A percentile compares a stretch with the other conserved stretches of the same genome.
phyloP scores from a whole-genome alignment of 2,888 invertebrate species.

The Autographa pulchrina region DNA sequence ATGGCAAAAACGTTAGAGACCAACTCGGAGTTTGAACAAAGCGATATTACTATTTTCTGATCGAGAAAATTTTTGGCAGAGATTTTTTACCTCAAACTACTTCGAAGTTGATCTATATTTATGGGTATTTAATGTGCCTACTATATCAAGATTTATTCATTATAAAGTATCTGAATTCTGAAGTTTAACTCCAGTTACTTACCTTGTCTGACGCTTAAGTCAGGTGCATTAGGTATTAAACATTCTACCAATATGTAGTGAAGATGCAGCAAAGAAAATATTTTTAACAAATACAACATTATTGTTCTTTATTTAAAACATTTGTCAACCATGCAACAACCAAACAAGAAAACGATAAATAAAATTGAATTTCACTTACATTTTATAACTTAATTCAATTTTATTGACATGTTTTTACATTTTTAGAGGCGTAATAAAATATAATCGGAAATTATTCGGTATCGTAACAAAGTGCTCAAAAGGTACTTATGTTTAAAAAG shows the following conservation, averaged over 20 bases:
- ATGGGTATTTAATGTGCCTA: too few relatives aligned
- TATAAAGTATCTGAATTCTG: background rate
- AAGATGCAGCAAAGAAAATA: slow-evolving; percentile 58
- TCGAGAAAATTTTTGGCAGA: background rate
- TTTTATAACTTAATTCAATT: slow-evolving; percentile 23
- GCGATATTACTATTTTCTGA: background rate
- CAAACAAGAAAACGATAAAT: slow-evolving; percentile 26
- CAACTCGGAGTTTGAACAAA: background rate
- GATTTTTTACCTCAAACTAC: background rate
- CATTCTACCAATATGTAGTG: slow-evolving; percentile 66
- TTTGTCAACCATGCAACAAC: slow-evolving; percentile 2
- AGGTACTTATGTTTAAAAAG: background rate
- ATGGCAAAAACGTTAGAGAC: background rate
- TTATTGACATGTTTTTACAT: slow-evolving; percentile 1
- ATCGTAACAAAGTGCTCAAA: slow-evolving; percentile 1
- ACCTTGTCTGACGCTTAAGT: slow-evolving; percentile 74
- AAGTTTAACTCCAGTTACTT: slow-evolving; percentile 54
- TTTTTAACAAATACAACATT: slow-evolving; percentile 57
- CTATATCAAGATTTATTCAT: too few relatives aligned
- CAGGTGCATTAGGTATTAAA: slow-evolving; percentile 59
- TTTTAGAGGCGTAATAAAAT: background rate
- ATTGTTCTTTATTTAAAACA: slow-evolving; percentile 19
- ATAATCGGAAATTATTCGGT: slow-evolving; percentile 3
- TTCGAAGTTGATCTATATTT: too few relatives aligned
- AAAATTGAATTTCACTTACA: slow-evolving; percentile 37